These are phyloP conservation scores for Hymenochirus boettgeri DNA, from an alignment of 2,113 vertebrate species.

Conservation along the genomic window DNA sequence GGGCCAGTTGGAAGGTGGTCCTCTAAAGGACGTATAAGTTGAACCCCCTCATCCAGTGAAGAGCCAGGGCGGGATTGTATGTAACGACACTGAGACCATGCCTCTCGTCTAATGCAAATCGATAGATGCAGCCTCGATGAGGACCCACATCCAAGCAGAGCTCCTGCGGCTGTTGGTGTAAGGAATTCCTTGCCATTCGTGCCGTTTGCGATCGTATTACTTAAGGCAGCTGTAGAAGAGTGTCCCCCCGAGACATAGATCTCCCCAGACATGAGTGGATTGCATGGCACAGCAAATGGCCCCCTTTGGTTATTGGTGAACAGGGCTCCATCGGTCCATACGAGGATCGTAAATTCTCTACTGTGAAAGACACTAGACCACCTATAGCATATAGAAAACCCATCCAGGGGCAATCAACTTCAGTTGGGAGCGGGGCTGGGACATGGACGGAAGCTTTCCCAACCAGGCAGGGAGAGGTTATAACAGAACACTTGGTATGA, in stretches of 20 bases:
- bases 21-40: conserved; percentile 62
- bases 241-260: conserved; percentile 94
- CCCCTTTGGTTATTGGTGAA: conserved; percentile 86
- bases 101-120: conserved; percentile 76
- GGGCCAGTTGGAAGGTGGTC: conserved; percentile 68
- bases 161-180: conserved; percentile 82
- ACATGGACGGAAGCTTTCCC: conserved; percentile 77
- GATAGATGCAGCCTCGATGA: conserved; percentile 85
- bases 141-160: conserved; percentile 91
- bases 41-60: conserved; percentile 83
- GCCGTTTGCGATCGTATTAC: conserved; percentile 84
- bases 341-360: conserved; percentile 94
- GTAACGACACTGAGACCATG: conserved; percentile 79
- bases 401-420: conserved; percentile 89
- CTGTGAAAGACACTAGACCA: conserved; percentile 89
- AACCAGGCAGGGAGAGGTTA: conserved; percentile 85
- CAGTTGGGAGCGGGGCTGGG: conserved; percentile 86
- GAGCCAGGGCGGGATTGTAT: conserved; percentile 91
- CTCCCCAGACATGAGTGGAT: conserved; percentile 85
- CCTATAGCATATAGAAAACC: conserved; percentile 88
- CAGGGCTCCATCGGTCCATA: conserved; percentile 81
- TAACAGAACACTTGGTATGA: conserved; percentile 90
- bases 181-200: conserved; percentile 95
- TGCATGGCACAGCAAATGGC: conserved; percentile 89
- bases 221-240: conserved; percentile 93